Percentiles rank a stretch among this genome's conserved stretches.
phyloP scores from a whole-genome alignment of 2,888 invertebrate genomes.

The Epinotia demarniana region DNA sequence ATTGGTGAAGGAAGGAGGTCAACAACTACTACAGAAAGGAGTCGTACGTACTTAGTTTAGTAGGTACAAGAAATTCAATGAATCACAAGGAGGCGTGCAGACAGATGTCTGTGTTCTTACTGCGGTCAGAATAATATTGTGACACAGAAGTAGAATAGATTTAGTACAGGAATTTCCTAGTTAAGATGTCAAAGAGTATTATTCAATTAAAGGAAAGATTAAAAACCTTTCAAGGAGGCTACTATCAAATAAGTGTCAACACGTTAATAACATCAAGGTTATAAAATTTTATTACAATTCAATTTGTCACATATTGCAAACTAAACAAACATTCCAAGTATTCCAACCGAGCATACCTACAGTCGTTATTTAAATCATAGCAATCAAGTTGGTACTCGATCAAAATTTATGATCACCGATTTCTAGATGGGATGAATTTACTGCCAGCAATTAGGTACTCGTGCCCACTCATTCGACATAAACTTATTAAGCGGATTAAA shows the following conservation, averaged over 20 bases:
- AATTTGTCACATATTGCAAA: not conserved
- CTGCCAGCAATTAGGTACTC: slow-evolving; percentile 33
- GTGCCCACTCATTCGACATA: slow-evolving; percentile 39
- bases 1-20: slow-evolving; percentile 14
- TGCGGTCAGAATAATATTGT: too few relatives aligned
- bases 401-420: slow-evolving; percentile 32
- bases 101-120: too few relatives aligned
- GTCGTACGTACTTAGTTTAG: too few relatives aligned
- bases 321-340: not conserved
- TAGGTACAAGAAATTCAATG: too few relatives aligned
- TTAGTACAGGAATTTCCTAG: too few relatives aligned
- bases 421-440: slow-evolving; percentile 37
- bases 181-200: too few relatives aligned
- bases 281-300: not conserved
- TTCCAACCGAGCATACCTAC: not conserved
- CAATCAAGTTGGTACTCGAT: slow-evolving; percentile 18
- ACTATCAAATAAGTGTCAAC: too few relatives aligned
- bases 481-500: slow-evolving; percentile 44
- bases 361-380: slow-evolving; percentile 23
- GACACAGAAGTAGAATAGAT: too few relatives aligned
- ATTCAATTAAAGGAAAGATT: too few relatives aligned
- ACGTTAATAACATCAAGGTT: too few relatives aligned
- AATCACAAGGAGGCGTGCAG: too few relatives aligned
- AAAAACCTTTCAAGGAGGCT: too few relatives aligned
- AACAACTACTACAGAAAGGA: not conserved